Conservation (phyloP, 2,888 invertebrate species). For the Prosopocoilus inquinatus region DNA sequence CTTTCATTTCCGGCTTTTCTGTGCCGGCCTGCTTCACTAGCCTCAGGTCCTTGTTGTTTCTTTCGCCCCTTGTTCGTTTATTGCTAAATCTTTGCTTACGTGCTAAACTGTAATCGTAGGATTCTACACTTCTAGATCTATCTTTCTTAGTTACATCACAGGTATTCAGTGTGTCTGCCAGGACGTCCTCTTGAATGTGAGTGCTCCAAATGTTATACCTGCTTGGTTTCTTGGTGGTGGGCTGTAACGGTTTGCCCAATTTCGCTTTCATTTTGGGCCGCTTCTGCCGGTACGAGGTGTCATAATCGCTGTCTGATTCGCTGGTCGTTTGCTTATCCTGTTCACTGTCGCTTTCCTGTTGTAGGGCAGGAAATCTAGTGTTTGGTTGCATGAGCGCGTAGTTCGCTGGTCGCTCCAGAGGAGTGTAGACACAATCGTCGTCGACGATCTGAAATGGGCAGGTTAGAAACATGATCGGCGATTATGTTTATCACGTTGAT, state of each 20-base stretch:
- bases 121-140: slow-evolving; percentile 70
- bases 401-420: slow-evolving; percentile 57
- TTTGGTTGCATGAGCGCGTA: slow-evolving; percentile 32
- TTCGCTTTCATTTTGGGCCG: slow-evolving; percentile 55
- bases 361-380: slow-evolving; percentile 29
- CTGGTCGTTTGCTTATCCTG: slow-evolving; percentile 46
- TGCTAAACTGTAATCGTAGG: slow-evolving; percentile 66
- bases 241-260: slow-evolving; percentile 48
- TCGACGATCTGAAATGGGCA: slow-evolving; percentile 33
- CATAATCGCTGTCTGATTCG: slow-evolving; percentile 56
- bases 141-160: slow-evolving; percentile 72
- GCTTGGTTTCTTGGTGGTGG: slow-evolving; percentile 59
- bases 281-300: slow-evolving; percentile 51
- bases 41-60: slow-evolving; percentile 59
- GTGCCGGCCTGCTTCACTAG: slow-evolving; percentile 53
- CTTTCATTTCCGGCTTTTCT: slow-evolving; percentile 54
- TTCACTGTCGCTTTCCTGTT: slow-evolving; percentile 51
- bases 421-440: slow-evolving; percentile 56
- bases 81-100: slow-evolving; percentile 43
- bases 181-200: slow-evolving; percentile 71
- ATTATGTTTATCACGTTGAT: background rate
- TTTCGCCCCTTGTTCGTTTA: slow-evolving; percentile 61
- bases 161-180: slow-evolving; percentile 74
- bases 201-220: slow-evolving; percentile 73
- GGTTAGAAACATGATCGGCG: background rate